A percentile compares a stretch with the other conserved stretches of the same genome.
Conservation (phyloP, 2,888 invertebrate species). For the Microplitis deprimator region DNA sequence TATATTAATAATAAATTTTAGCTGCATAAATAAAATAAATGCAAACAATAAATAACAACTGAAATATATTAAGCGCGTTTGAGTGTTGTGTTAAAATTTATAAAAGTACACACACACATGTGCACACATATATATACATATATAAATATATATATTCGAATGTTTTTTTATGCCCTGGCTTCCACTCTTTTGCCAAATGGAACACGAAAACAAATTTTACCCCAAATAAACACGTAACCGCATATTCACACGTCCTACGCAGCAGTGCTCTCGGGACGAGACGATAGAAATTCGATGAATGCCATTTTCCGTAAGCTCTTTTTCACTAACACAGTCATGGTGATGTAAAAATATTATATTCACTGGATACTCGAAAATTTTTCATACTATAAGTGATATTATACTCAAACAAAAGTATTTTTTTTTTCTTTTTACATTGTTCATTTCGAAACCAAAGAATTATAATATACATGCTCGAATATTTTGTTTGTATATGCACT, state of each 20-base stretch:
- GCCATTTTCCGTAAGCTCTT: slow-evolving; percentile 18
- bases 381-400: not conserved
- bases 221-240: slow-evolving; percentile 33
- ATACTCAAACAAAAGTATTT: not conserved
- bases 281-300: slow-evolving; percentile 31
- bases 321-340: not conserved
- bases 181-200: slow-evolving; percentile 13
- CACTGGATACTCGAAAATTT: not conserved
- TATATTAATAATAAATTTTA: not conserved
- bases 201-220: slow-evolving; percentile 28
- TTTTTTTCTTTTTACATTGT: not conserved
- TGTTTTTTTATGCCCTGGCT: slow-evolving; percentile 4
- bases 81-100: no score
- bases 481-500: no score
- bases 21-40: not conserved
- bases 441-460: no score
- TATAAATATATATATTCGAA: not conserved
- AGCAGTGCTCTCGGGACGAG: slow-evolving; percentile 15
- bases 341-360: not conserved
- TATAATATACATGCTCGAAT: no score
- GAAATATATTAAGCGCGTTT: not conserved
- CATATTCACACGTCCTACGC: slow-evolving; percentile 30
- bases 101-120: not conserved
- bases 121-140: not conserved
- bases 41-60: not conserved